Percentiles rank a stretch among this genome's conserved stretches.
Evolutionary conservation across 2,113 vertebrate species (phyloP).

Genomic region (Macaca nemestrina): DNA sequence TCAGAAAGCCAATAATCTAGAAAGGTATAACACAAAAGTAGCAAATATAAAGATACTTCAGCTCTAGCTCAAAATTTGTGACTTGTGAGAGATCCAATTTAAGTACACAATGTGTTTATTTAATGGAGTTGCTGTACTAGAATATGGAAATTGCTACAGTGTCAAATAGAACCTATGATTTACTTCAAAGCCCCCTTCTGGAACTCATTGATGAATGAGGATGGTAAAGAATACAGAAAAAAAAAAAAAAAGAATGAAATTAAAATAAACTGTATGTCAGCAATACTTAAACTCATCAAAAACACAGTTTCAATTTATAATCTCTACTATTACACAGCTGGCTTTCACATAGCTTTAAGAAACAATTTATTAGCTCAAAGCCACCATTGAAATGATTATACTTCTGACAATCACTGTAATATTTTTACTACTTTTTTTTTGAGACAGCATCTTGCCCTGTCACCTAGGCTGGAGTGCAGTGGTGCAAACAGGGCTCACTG

Average conservation of each 20-base stretch:
- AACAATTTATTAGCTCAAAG: background rate
- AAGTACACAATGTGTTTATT: background rate
- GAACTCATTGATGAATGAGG: background rate
- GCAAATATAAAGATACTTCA: background rate
- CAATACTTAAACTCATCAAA: conserved; percentile 24
- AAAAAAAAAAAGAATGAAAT: background rate
- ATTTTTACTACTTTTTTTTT: background rate
- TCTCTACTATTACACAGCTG: background rate
- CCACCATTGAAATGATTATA: background rate
- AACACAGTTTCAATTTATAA: background rate
- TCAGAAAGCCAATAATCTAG: background rate
- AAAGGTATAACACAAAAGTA: background rate
- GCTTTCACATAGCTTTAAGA: background rate
- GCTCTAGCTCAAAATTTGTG: background rate
- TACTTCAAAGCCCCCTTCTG: background rate
- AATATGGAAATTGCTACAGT: background rate
- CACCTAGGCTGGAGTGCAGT: too few species aligned
- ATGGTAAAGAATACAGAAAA: background rate
- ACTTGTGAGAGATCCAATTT: background rate
- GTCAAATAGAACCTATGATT: background rate
- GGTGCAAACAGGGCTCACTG: too few species aligned
- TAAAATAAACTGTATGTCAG: background rate
- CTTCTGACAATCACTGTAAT: background rate
- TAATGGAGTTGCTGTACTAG: background rate
- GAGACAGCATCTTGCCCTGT: too few species aligned